Base-by-base conservation (phyloP, 2,113 vertebrate genomes). In the Oncorhynchus nerka region DNA sequence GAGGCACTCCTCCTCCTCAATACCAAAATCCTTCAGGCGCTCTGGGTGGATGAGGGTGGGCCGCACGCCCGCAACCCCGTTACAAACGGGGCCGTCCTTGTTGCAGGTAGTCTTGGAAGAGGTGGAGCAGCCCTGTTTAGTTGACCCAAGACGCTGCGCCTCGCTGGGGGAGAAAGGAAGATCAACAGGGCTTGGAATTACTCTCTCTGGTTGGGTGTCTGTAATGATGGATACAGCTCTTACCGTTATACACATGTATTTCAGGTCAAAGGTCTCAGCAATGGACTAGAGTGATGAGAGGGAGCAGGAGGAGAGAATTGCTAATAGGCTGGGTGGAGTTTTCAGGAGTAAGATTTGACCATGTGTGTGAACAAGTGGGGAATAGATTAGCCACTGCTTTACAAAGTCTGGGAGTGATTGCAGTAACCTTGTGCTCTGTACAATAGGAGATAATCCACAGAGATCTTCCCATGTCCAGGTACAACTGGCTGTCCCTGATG, bases 11-110 rank as follows among this genome's bases (percentile, higher is more conserved):
- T 97, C 96, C 76, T 95, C 96, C 2, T 55, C 51, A 55, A 55
- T 55, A 55, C 93, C 96, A 84, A 97, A 97, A 87, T 95, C 96
- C 85, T 95, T 95, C 79, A 97, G 91, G 55, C 95, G 93, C 74
- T 97, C 96, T 0, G 95, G 95, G 73, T 94, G 92, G 24, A 97
- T 96, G 48, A 94, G 90, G 4, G 91, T 91, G 20, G 90, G 73
- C 51, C 88, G 90, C 73, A 88, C 88, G 19, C 84, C 83, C 39
- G 79, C 64, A 0, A 79, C 80, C 59, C 95, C 94, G 28, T 95
- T 95, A 76, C 84, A 86, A 70, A 93, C 85, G 0, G 70, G 81
- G 1, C 71, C 74, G 0, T 89, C 85, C 75, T 91, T 93, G 64
- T 72, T 85, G 59, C n/a, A 73, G 78, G 4, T 75, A 83, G 64